Evolutionary conservation across 2,888 invertebrate species (phyloP), one percentile per base, ranked within the genome.

Genomic region (Drosophila melanosoma): DNA sequence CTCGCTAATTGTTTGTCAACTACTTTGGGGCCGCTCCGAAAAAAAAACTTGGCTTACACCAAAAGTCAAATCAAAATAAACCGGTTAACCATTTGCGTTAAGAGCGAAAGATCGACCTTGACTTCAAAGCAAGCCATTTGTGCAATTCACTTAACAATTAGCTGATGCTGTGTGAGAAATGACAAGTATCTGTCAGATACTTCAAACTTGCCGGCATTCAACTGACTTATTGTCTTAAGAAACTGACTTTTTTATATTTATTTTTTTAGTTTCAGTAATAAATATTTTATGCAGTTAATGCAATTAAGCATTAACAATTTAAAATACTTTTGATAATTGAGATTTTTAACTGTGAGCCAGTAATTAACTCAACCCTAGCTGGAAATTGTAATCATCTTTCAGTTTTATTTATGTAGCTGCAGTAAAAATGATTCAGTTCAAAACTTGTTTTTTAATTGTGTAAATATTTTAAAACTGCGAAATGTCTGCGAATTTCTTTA

Each of bases 71-170:
- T 69, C 56, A 57, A 62, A 51, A 61, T 20, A 68, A 57, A 85
- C 85, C 87, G 84, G 85, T 88, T 76, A 42, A 33, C 42, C 33
- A 70, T 38, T 35, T 53, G 26, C 23, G 65, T 32, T 65, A 51
- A 4, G 57, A 58, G 49, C 69, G 78, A 88, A 85, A 87, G 87
- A 81, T 81, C 40, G 60, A 66, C 85, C 85, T 83, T 89, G 85
- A 83, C 87, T 86, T 64, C 40, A 75, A 79, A 69, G 60, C 48
- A 15, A 53, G 59, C 26, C 40, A 48, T 3, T 45, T 52, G 40
- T 52, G 66, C 66, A 64, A 52, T 61, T 65, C 40, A 17, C n/a
- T 12, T 12, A n/a, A 17, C 35, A 26, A 45, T 26, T 15, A 45
- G 26, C 45, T 20, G 67, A 67, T 33, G 17, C 38, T 26, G 49